These are phyloP conservation scores for Agriopis aurantiaria DNA, from an alignment of 2,888 invertebrate species.

Conservation along the genomic window DNA sequence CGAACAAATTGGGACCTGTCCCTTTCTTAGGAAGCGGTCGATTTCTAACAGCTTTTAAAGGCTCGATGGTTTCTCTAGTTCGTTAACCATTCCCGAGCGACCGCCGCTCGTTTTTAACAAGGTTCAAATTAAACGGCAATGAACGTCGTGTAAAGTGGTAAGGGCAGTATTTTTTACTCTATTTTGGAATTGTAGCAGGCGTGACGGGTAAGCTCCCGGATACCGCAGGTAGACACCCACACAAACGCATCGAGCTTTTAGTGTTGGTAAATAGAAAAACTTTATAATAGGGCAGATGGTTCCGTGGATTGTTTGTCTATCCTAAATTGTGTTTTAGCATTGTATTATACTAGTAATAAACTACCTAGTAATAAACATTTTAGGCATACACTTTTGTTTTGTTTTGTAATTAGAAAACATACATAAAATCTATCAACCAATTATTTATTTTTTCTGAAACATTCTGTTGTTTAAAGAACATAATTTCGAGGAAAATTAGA, in stretches of 20 bases:
- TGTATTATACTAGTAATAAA: not conserved
- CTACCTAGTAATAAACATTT: not conserved
- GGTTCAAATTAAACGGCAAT: slow-evolving; percentile 58
- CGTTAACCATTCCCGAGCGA: slow-evolving; percentile 42
- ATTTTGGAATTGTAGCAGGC: slow-evolving; percentile 71
- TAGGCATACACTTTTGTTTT: slow-evolving; percentile 1
- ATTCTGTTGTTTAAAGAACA: too few species aligned
- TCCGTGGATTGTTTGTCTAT: slow-evolving; percentile 40
- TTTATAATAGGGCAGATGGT: slow-evolving; percentile 44
- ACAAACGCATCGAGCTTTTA: slow-evolving; percentile 63
- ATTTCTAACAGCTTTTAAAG: slow-evolving; percentile 43
- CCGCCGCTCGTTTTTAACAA: slow-evolving; percentile 47
- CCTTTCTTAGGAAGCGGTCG: slow-evolving; percentile 53
- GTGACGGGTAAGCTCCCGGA: slow-evolving; percentile 73
- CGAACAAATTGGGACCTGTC: slow-evolving; percentile 53
- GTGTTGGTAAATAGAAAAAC: slow-evolving; percentile 61
- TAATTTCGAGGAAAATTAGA: too few species aligned
- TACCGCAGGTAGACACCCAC: slow-evolving; percentile 80
- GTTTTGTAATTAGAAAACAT: too few species aligned
- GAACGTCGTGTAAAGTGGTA: slow-evolving; percentile 70
- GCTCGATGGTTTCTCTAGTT: slow-evolving; percentile 28
- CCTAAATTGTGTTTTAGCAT: slow-evolving; percentile 3
- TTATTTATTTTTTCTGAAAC: too few species aligned
- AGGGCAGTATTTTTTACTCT: slow-evolving; percentile 62
- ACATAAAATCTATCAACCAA: too few species aligned